These are phyloP conservation scores for Cyanoramphus novaezelandiae DNA, from an alignment of 2,113 vertebrate species.

Conservation along the genomic window DNA sequence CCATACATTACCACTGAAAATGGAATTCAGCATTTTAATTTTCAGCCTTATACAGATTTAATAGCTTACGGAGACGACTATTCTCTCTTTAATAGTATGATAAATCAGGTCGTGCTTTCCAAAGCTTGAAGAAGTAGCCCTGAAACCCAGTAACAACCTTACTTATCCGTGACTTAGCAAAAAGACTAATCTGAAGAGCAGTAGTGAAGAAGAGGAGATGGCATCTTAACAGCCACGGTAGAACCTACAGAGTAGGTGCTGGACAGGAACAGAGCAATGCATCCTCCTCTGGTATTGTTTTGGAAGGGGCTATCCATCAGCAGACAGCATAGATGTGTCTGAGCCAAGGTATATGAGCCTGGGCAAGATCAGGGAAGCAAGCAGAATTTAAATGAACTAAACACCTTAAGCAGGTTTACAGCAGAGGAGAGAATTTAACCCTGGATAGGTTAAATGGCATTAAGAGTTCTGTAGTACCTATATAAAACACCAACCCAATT, in stretches of 20 bases:
- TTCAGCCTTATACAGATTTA: slow-evolving; percentile 20
- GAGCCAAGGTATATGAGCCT: background rate
- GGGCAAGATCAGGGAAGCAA: background rate
- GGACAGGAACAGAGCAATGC: background rate
- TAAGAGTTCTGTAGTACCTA: background rate
- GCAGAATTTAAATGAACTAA: background rate
- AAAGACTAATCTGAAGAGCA: background rate
- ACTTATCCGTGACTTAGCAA: background rate
- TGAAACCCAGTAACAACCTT: background rate
- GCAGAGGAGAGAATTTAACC: background rate
- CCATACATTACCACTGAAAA: slow-evolving; percentile 37
- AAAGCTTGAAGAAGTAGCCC: background rate
- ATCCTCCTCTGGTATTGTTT: background rate
- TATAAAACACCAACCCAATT: background rate
- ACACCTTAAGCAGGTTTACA: background rate
- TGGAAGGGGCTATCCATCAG: background rate
- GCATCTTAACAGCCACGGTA: background rate
- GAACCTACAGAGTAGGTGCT: background rate
- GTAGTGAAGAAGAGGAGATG: background rate
- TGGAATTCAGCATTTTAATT: slow-evolving; percentile 31
- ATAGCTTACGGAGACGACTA: slow-evolving; percentile 5
- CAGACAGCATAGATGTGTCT: background rate
- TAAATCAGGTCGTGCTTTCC: background rate
- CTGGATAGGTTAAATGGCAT: background rate
- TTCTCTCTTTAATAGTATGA: background rate